phyloP scores from a whole-genome alignment of 2,797 vertebrate species.

The Scleropages formosus region DNA sequence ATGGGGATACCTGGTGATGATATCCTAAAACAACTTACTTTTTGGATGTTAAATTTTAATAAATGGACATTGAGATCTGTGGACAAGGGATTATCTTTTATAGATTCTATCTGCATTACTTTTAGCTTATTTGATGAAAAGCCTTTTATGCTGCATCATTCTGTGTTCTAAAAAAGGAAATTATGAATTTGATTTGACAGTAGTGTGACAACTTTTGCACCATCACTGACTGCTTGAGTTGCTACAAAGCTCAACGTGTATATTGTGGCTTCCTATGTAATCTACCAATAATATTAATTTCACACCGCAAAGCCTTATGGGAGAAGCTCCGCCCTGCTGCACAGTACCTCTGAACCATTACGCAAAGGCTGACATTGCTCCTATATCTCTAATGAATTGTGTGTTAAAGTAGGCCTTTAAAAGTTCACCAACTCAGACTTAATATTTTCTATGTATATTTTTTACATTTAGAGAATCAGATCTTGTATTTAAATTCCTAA shows the following conservation, averaged over 20 bases:
- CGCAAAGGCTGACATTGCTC: conserved; percentile 32
- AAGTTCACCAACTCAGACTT: conserved; percentile 47
- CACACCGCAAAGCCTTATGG: conserved; percentile 76
- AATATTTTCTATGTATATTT: conserved; percentile 58
- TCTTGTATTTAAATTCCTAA: conserved; percentile 33
- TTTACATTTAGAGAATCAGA: conserved; percentile 42
- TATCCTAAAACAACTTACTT: conserved; percentile 18
- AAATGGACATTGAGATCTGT: conserved; percentile 49
- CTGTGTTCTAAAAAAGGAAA: conserved; percentile 34
- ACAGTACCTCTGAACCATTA: conserved; percentile 51
- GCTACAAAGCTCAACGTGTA: conserved; percentile 40
- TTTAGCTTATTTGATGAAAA: conserved; percentile 53
- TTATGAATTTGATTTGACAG: conserved; percentile 27
- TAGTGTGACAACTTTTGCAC: conserved; percentile 50
- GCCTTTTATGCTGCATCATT: conserved; percentile 62
- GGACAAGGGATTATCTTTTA: conserved; percentile 45
- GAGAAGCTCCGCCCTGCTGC: conserved; percentile 58
- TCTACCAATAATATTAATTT: conserved; percentile 46
- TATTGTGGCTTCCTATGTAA: conserved; percentile 49
- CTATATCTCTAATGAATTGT: conserved; percentile 35
- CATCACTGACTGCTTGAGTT: conserved; percentile 44
- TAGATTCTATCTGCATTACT: conserved; percentile 45
- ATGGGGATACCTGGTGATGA: conserved; percentile 21
- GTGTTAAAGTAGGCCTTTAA: conserved; percentile 53
- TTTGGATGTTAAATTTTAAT: conserved; percentile 43